Conservation (phyloP, 35 echinoderm and acorn worm genomes). For the Acanthaster planci region DNA sequence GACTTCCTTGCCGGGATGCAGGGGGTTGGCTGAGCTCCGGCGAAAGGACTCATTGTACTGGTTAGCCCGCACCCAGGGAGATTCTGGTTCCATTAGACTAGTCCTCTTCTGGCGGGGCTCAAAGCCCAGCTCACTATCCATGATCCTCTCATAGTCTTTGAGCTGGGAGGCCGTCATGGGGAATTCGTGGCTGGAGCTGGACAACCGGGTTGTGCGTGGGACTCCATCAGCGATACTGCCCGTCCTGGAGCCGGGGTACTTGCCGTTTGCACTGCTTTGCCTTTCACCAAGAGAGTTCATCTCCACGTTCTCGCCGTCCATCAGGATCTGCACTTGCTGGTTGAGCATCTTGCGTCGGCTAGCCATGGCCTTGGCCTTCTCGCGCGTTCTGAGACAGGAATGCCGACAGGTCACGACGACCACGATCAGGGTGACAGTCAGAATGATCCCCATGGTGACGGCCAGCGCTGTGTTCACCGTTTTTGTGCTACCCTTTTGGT, state of each 20-base stretch:
- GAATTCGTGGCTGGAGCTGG: slow-evolving; percentile 35
- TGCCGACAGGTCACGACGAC: slow-evolving; percentile 76
- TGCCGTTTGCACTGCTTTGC: slow-evolving; percentile 49
- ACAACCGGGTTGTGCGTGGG: neutral
- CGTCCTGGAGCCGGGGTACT: slow-evolving; percentile 12
- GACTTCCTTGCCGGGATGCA: slow-evolving; percentile 54
- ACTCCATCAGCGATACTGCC: neutral
- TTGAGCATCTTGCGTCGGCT: slow-evolving; percentile 46
- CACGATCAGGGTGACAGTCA: slow-evolving; percentile 62
- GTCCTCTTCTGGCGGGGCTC: slow-evolving; percentile 7
- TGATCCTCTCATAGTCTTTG: slow-evolving; percentile 80
- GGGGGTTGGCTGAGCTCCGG: slow-evolving; percentile 19
- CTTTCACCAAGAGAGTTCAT: slow-evolving; percentile 42
- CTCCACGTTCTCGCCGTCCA: slow-evolving; percentile 67
- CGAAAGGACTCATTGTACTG: slow-evolving; percentile 50
- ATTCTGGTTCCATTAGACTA: neutral
- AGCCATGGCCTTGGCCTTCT: slow-evolving; percentile 69
- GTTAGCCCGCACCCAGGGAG: slow-evolving; percentile 21
- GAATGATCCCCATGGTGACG: slow-evolving; percentile 70
- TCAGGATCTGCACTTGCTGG: slow-evolving; percentile 71
- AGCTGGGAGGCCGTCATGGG: slow-evolving; percentile 39
- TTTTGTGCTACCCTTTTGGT: neutral
- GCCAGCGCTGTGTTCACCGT: slow-evolving; percentile 59
- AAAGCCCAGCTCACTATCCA: slow-evolving; percentile 64
- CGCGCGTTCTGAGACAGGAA: slow-evolving; percentile 75